phyloP scores from a whole-genome alignment of 2,888 invertebrate genomes.

The Rutpela maculata region DNA sequence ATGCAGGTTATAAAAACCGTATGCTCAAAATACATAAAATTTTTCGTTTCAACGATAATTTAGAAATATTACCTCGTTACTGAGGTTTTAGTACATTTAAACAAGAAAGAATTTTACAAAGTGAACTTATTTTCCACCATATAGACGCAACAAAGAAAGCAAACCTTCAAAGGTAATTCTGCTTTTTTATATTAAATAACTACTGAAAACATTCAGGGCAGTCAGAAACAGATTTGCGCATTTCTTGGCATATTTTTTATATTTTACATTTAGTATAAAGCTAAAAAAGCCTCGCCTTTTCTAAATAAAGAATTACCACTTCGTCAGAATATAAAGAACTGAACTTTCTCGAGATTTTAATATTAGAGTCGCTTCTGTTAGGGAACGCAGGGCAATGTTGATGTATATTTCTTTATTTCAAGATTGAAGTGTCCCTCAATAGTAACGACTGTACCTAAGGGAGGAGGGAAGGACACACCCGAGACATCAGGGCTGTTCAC shows the following conservation, averaged over 20 bases:
- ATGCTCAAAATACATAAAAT: not conserved
- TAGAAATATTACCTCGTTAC: not conserved
- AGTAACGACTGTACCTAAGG: conserved; percentile 55
- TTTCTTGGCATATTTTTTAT: conserved; percentile 31
- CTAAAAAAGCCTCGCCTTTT: conserved; percentile 24
- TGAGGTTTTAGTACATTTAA: conserved; percentile 11
- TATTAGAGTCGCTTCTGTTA: conserved; percentile 31
- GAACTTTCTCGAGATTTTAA: conserved; percentile 37
- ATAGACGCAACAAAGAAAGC: conserved; percentile 20
- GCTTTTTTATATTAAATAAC: conserved; percentile 16
- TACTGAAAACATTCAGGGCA: conserved; percentile 31
- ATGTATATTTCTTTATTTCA: conserved; percentile 53
- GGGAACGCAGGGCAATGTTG: conserved; percentile 37
- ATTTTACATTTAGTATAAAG: conserved; percentile 15
- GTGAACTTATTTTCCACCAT: conserved; percentile 22
- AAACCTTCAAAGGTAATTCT: conserved; percentile 30
- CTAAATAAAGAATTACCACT: conserved; percentile 37
- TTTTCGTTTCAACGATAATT: not conserved
- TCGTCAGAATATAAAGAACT: conserved; percentile 23
- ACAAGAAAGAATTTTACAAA: conserved; percentile 24
- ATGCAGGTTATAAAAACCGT: too few species aligned
- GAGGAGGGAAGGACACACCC: conserved; percentile 52
- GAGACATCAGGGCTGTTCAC: conserved; percentile 49
- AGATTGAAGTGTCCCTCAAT: conserved; percentile 60
- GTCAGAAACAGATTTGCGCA: conserved; percentile 37